Evolutionary conservation across 1,140 invertebrate species (phyloP).

Genomic region (Caenorhabditis briggsae): DNA sequence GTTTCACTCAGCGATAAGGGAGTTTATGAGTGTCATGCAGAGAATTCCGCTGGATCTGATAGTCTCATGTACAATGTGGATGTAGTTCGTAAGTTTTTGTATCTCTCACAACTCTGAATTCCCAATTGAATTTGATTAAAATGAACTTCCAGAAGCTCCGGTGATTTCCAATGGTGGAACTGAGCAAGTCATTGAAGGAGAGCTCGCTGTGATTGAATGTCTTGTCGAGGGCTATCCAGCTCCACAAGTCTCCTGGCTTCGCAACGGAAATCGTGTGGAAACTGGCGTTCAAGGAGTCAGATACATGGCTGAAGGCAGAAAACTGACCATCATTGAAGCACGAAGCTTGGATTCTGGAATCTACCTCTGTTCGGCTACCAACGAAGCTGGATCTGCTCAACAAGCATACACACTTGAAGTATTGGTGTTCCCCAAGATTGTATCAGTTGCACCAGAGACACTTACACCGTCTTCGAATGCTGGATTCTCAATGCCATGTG

Average conservation of each 20-base stretch:
- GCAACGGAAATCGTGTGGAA: slow-evolving; percentile 75
- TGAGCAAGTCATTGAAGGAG: slow-evolving; percentile 72
- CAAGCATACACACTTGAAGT: slow-evolving; percentile 77
- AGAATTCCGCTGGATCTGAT: slow-evolving; percentile 73
- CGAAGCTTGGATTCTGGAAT: slow-evolving; percentile 75
- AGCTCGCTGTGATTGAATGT: slow-evolving; percentile 73
- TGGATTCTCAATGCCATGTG: slow-evolving; percentile 69
- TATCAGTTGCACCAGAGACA: slow-evolving; percentile 60
- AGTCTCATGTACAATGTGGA: slow-evolving; percentile 72
- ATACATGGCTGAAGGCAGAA: slow-evolving; percentile 70
- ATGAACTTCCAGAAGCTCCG: slow-evolving; percentile 67
- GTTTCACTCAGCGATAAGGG: slow-evolving; percentile 72
- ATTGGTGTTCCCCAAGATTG: slow-evolving; percentile 71
- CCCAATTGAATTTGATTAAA: too few species aligned
- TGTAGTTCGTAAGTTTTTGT: slow-evolving; percentile 72
- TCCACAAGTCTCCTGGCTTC: slow-evolving; percentile 70
- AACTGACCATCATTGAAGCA: slow-evolving; percentile 70
- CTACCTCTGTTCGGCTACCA: slow-evolving; percentile 75
- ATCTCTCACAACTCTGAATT: neutral
- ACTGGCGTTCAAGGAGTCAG: slow-evolving; percentile 72
- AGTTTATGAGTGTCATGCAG: slow-evolving; percentile 72
- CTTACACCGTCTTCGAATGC: slow-evolving; percentile 70
- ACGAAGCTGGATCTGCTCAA: slow-evolving; percentile 75
- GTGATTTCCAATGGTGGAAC: slow-evolving; percentile 73
- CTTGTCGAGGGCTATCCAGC: slow-evolving; percentile 70